phyloP scores from a whole-genome alignment of 2,888 invertebrate species.

The Thyatira batis region DNA sequence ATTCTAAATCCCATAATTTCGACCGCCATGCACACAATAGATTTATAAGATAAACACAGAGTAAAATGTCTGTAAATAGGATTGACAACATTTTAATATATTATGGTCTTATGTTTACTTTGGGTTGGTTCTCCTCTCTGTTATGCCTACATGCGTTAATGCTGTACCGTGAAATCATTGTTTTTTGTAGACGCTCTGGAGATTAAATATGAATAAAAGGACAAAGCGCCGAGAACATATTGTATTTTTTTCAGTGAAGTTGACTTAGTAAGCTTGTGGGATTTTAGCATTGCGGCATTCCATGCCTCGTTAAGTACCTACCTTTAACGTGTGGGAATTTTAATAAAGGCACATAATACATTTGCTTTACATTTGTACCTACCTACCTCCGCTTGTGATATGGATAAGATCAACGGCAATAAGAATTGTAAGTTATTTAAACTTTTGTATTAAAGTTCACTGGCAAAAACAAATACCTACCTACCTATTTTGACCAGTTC shows the following conservation, averaged over 20 bases:
- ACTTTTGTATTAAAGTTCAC: too few species aligned
- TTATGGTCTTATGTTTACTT: constrained; percentile 72
- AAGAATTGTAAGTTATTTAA: not conserved
- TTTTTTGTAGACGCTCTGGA: constrained; percentile 74
- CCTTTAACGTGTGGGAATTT: constrained; percentile 52
- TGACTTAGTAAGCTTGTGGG: constrained; percentile 70
- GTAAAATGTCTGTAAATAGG: constrained; percentile 81
- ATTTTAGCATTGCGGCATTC: constrained; percentile 58
- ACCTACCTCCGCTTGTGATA: not conserved
- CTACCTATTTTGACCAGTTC: too few species aligned
- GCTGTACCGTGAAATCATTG: constrained; percentile 81
- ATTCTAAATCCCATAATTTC: constrained; percentile 79
- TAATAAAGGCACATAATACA: constrained; percentile 29
- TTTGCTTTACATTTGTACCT: constrained; percentile 12
- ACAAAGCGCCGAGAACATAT: constrained; percentile 69
- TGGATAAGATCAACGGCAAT: not conserved
- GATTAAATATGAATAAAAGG: constrained; percentile 81
- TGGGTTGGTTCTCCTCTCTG: constrained; percentile 72
- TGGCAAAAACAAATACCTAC: too few species aligned
- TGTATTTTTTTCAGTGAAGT: constrained; percentile 59
- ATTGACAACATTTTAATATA: constrained; percentile 81
- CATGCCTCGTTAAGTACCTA: constrained; percentile 56
- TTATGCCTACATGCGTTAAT: constrained; percentile 81
- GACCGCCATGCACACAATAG: constrained; percentile 80
- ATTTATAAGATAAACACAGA: constrained; percentile 81